Evolutionary conservation across 2,888 invertebrate species (phyloP).

Genomic region (Mesochorus sp.): DNA sequence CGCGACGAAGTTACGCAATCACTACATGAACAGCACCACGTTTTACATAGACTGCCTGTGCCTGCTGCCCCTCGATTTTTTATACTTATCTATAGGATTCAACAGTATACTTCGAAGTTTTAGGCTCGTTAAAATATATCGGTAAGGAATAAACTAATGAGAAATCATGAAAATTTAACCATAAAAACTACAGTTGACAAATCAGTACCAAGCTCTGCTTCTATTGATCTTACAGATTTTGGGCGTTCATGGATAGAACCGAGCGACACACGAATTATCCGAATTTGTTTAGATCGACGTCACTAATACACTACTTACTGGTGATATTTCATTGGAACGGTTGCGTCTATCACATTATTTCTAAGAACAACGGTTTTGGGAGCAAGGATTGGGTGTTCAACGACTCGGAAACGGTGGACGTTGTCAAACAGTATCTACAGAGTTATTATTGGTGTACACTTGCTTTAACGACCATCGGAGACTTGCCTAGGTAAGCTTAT

Average conservation of each 20-base stretch:
- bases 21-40: conserved; percentile 98
- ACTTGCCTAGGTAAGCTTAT: conserved; percentile 81
- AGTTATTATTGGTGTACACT: conserved; percentile 99
- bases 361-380: conserved; percentile 97
- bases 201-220: background rate
- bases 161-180: no score
- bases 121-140: conserved; percentile 97
- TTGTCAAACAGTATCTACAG: conserved; percentile 97
- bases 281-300: conserved; percentile 96
- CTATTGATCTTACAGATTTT: conserved; percentile 85
- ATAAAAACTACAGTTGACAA: background rate
- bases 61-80: conserved; percentile 97
- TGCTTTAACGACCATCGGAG: conserved; percentile 96
- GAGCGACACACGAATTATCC: conserved; percentile 99
- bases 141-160: conserved; percentile 81
- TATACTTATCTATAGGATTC: conserved; percentile 98
- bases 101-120: conserved; percentile 98
- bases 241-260: conserved; percentile 99
- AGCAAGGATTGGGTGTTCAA: conserved; percentile 96
- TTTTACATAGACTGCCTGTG: conserved; percentile 99
- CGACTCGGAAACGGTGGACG: conserved; percentile 93
- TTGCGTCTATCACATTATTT: conserved; percentile 98
- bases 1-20: conserved; percentile 94
- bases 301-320: conserved; percentile 96
- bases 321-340: conserved; percentile 99